A percentile compares a stretch with the other conserved stretches of the same genome.
Conservation (phyloP, 2,797 vertebrate genomes). For the Brachyalestes nurse region DNA sequence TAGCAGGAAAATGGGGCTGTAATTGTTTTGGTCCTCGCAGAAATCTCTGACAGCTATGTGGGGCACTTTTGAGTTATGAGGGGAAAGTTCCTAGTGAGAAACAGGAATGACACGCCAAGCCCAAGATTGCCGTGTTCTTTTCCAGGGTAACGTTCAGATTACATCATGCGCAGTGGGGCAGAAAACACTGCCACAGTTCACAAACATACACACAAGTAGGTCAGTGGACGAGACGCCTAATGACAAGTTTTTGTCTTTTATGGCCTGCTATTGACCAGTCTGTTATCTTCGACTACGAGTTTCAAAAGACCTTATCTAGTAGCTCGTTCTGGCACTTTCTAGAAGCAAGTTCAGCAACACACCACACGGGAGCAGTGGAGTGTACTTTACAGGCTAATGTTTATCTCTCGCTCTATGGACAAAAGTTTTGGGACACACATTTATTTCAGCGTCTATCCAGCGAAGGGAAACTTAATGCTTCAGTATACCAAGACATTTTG, state of each 20-base stretch:
- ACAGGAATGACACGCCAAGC: conserved; percentile 15
- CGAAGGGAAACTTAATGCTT: too few species aligned
- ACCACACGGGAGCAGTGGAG: background rate
- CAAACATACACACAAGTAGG: conserved; percentile 58
- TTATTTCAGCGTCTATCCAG: too few species aligned
- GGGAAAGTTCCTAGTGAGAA: conserved; percentile 21
- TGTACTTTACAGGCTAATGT: too few species aligned
- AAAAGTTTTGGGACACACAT: too few species aligned
- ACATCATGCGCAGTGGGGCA: conserved; percentile 64
- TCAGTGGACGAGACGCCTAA: conserved; percentile 48
- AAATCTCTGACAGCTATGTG: background rate
- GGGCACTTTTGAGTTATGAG: conserved; percentile 17
- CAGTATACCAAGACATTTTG: too few species aligned
- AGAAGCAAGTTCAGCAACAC: background rate
- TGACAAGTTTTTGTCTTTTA: background rate
- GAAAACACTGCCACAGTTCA: conserved; percentile 47
- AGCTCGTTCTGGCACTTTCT: background rate
- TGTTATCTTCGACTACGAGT: background rate
- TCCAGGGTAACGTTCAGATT: conserved; percentile 58
- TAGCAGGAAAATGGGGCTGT: background rate
- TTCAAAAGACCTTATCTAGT: background rate
- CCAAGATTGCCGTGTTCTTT: conserved; percentile 44
- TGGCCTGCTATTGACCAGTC: background rate
- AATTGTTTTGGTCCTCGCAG: background rate
- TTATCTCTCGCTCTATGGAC: too few species aligned